phyloP scores from a whole-genome alignment of 2,113 vertebrate species.

The Pelecanoides urinatrix region DNA sequence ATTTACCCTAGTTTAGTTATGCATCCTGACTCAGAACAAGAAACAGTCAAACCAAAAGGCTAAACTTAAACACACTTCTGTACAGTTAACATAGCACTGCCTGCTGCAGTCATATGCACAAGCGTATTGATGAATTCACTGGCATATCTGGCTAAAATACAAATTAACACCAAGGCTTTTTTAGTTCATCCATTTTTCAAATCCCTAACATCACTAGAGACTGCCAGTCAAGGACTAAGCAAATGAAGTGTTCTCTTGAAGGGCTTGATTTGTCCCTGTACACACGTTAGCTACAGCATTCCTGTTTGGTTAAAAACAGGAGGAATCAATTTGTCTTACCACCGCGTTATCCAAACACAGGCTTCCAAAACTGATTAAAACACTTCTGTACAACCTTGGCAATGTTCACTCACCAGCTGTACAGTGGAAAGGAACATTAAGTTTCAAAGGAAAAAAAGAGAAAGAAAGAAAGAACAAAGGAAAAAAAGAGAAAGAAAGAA shows the following conservation, averaged over 20 bases:
- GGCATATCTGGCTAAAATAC: neutral
- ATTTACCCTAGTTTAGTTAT: neutral
- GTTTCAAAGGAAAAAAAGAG: neutral
- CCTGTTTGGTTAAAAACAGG: neutral
- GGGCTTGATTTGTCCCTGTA: neutral
- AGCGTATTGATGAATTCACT: neutral
- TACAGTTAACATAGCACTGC: neutral
- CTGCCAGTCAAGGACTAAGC: neutral
- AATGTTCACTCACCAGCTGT: neutral
- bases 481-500: neutral
- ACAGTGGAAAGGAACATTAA: neutral
- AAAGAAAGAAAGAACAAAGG: neutral
- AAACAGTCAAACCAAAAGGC: neutral
- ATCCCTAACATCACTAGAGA: neutral
- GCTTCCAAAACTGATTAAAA: neutral
- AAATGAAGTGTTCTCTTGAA: neutral
- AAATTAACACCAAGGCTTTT: neutral
- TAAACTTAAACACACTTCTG: neutral
- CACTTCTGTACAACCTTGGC: neutral
- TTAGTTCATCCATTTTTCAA: conserved; percentile 3
- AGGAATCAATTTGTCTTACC: neutral
- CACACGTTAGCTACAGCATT: neutral
- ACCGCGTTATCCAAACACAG: neutral
- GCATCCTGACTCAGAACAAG: neutral
- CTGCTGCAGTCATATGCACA: neutral